Percentiles rank a stretch among this genome's conserved stretches.
phyloP scores from a whole-genome alignment of 2,113 vertebrate species.

The Campylorhamphus procurvoides region DNA sequence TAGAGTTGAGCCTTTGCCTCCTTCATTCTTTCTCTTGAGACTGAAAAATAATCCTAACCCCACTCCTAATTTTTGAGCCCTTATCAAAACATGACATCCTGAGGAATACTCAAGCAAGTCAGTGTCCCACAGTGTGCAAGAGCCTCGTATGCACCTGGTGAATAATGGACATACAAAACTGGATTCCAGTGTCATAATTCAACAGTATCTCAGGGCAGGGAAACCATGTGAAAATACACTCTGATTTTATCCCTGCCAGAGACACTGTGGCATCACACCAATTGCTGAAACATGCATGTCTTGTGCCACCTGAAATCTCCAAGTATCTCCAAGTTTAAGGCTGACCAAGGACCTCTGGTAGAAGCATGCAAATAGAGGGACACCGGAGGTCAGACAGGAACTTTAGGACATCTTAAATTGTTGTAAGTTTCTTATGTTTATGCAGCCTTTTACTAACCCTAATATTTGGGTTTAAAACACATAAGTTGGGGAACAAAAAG shows the following conservation, averaged over 20 bases:
- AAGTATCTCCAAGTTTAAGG: not conserved
- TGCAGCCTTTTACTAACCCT: not conserved
- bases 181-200: not conserved
- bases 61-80: not conserved
- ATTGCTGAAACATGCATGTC: not conserved
- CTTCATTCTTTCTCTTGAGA: not conserved
- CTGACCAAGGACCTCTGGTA: not conserved
- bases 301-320: not conserved
- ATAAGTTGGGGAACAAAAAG: not conserved
- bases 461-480: not conserved
- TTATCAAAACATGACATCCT: not conserved
- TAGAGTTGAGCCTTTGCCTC: not conserved
- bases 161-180: not conserved
- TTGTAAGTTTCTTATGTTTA: not conserved
- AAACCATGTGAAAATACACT: not conserved
- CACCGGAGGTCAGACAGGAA: not conserved
- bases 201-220: not conserved
- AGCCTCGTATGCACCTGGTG: not conserved
- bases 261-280: not conserved
- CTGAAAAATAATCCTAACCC: not conserved
- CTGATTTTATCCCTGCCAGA: not conserved
- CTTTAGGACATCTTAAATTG: not conserved
- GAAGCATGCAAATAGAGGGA: not conserved
- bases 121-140: not conserved
- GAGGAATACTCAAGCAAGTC: not conserved